Evolutionary conservation across 2,888 invertebrate genomes (phyloP).

Genomic region (Cheilosia grossa): DNA sequence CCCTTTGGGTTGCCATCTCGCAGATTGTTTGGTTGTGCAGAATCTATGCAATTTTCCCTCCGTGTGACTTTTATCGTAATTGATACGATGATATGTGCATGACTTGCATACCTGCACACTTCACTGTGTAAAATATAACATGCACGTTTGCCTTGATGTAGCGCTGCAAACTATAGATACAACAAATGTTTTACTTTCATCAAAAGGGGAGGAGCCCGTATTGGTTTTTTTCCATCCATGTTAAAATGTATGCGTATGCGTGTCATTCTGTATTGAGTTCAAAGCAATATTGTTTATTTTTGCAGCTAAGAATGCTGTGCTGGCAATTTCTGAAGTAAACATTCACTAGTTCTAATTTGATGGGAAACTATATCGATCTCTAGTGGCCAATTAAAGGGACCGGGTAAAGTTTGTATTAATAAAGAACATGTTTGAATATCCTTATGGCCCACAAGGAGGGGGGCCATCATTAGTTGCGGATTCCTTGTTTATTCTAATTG

Average conservation of each 20-base stretch:
- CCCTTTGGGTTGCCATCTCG: conserved; percentile 53
- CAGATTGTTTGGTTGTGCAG: conserved; percentile 51
- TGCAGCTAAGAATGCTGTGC: neutral
- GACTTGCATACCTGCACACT: conserved; percentile 35
- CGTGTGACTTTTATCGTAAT: conserved; percentile 69
- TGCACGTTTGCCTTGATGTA: conserved; percentile 14
- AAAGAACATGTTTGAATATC: conserved; percentile 15
- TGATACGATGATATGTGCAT: conserved; percentile 48
- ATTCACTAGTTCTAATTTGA: conserved; percentile 14
- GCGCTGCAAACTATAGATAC: conserved; percentile 10
- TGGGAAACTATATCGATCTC: conserved; percentile 8
- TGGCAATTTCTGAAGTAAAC: neutral
- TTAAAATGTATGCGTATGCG: neutral
- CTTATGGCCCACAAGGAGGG: neutral
- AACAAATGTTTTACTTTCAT: conserved; percentile 18
- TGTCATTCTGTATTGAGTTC: neutral
- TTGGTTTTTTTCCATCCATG: neutral
- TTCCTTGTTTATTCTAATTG: conserved; percentile 9
- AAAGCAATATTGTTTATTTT: neutral
- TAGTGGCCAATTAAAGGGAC: conserved; percentile 6
- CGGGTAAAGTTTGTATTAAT: neutral
- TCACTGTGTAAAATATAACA: neutral
- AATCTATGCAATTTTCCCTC: conserved; percentile 64
- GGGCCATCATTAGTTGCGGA: neutral
- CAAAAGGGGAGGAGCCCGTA: neutral